phyloP scores from a whole-genome alignment of 2,888 invertebrate species.

The Congeria kusceri region DNA sequence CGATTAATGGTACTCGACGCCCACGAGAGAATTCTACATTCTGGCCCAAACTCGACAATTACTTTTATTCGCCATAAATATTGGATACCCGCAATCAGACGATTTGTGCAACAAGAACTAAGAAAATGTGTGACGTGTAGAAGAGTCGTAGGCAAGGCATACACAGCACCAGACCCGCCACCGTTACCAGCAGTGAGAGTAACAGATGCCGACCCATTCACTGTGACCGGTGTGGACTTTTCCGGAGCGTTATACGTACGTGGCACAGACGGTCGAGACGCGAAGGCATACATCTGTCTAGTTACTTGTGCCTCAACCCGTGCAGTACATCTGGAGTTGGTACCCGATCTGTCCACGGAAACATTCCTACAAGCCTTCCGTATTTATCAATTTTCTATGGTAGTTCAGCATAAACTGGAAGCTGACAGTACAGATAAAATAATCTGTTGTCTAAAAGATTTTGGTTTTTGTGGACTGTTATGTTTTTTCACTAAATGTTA shows the following conservation, averaged over 20 bases:
- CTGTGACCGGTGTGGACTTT: conserved; percentile 53
- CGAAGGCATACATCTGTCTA: conserved; percentile 48
- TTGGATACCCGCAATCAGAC: conserved; percentile 49
- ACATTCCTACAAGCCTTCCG: conserved; percentile 42
- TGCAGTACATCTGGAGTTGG: conserved; percentile 55
- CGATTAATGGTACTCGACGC: conserved; percentile 34
- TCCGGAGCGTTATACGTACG: conserved; percentile 34
- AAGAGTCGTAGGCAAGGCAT: conserved; percentile 40
- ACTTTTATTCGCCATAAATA: conserved; percentile 39
- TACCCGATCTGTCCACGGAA: conserved; percentile 24
- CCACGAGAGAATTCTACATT: conserved; percentile 32
- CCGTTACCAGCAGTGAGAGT: conserved; percentile 41
- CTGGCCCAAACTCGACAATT: conserved; percentile 31
- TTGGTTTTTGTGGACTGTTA: no score
- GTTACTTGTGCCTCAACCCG: conserved; percentile 50
- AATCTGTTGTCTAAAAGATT: no score
- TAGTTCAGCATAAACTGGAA: no score
- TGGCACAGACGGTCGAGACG: conserved; percentile 14
- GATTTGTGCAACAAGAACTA: conserved; percentile 3
- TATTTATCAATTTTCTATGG: no score
- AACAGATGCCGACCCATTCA: conserved; percentile 37
- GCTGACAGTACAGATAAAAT: no score
- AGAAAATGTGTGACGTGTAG: conserved; percentile 45
- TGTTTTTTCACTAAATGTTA: no score
- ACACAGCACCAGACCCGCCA: conserved; percentile 36